Percentiles rank a stretch among this genome's conserved stretches.
Evolutionary conservation across 2,888 invertebrate species (phyloP).

Genomic region (Ptychoptera albimana): DNA sequence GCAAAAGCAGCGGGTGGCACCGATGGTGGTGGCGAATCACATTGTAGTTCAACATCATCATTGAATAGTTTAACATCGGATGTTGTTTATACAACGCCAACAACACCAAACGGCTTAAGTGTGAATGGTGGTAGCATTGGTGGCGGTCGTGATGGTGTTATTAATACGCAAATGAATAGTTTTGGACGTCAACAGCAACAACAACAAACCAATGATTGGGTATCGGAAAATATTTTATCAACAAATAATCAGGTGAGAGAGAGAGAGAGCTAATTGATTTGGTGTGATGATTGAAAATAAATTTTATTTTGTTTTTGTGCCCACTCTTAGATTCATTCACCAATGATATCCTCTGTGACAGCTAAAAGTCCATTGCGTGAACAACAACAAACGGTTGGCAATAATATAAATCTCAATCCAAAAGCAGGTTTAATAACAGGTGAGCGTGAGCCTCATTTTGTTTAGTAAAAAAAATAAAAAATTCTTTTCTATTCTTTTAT

Average conservation of each 20-base stretch:
- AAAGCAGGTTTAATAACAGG: constrained; percentile 13
- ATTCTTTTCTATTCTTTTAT: not conserved
- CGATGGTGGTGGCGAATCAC: constrained; percentile 34
- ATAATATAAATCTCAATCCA: constrained; percentile 15
- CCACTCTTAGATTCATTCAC: constrained; percentile 10
- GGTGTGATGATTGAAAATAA: not conserved
- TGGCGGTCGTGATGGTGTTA: too few relatives aligned
- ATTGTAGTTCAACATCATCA: constrained; percentile 48
- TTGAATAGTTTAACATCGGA: constrained; percentile 39
- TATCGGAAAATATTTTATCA: constrained; percentile 22
- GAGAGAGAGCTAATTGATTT: too few relatives aligned
- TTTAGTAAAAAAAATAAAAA: not conserved
- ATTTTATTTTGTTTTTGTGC: not conserved
- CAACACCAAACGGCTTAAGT: constrained; percentile 6
- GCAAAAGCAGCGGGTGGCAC: constrained; percentile 18
- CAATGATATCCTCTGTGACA: constrained; percentile 13
- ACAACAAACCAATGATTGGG: constrained; percentile 18
- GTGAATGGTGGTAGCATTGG: not conserved
- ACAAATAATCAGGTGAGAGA: constrained; percentile 7
- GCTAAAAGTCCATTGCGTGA: constrained; percentile 33
- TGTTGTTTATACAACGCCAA: constrained; percentile 8
- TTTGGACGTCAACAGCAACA: too few relatives aligned
- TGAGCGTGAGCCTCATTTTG: constrained; percentile 5
- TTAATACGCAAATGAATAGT: too few relatives aligned
- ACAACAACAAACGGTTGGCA: constrained; percentile 22